phyloP scores from a whole-genome alignment of 2,113 vertebrate genomes.

The Hemiprocne comata region DNA sequence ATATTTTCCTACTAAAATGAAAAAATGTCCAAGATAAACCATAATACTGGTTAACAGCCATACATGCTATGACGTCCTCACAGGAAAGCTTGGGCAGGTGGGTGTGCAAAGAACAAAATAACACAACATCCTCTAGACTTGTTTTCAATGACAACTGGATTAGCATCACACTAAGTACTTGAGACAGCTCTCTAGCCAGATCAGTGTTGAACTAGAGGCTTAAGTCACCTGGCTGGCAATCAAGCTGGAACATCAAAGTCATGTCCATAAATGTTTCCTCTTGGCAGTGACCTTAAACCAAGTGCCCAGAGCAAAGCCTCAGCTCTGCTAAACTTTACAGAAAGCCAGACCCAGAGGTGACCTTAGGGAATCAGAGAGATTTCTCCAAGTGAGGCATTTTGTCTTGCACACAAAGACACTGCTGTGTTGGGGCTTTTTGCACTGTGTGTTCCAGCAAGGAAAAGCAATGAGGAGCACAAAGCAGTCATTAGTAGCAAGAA shows the following conservation, averaged over 20 bases:
- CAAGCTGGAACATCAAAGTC: not conserved
- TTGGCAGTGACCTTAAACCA: not conserved
- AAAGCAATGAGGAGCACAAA: not conserved
- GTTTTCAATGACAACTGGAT: not conserved
- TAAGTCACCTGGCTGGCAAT: not conserved
- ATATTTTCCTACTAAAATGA: not conserved
- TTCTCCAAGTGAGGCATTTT: not conserved
- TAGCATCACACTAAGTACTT: not conserved
- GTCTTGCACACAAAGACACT: constrained; percentile 33
- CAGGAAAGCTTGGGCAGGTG: not conserved
- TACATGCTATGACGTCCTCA: not conserved
- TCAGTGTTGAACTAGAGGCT: not conserved
- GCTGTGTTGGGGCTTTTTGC: not conserved
- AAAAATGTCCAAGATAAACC: not conserved
- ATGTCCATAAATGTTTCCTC: not conserved
- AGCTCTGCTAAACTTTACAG: not conserved
- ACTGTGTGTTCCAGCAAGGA: not conserved
- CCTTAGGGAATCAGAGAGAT: not conserved
- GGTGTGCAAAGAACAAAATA: not conserved
- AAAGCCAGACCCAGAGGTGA: constrained; percentile 15
- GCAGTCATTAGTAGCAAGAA: not conserved
- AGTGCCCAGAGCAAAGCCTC: not conserved
- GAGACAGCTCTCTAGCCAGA: not conserved
- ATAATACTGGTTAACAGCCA: not conserved
- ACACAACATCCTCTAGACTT: not conserved